Conservation (phyloP, 2,888 invertebrate genomes). For the Cosmia trapezina region DNA sequence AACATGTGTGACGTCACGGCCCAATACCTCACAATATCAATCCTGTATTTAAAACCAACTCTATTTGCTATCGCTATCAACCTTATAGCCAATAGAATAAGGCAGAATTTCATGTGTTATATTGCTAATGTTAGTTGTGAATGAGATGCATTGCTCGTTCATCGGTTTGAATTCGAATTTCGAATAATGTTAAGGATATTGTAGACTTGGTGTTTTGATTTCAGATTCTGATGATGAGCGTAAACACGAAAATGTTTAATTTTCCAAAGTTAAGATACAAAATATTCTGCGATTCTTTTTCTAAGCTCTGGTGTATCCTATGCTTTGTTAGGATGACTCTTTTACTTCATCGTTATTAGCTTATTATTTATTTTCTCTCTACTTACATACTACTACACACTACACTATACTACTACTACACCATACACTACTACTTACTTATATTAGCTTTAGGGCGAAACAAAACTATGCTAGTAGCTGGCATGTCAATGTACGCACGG, state of each 20-base stretch:
- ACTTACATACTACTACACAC: no score
- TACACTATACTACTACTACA: no score
- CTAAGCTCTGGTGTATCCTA: background rate
- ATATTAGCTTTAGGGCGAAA: no score
- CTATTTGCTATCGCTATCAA: constrained; percentile 19
- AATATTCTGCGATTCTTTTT: background rate
- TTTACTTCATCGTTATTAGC: no score
- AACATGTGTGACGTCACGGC: constrained; percentile 75
- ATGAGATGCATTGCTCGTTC: constrained; percentile 72
- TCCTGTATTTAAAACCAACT: constrained; percentile 64
- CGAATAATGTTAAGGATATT: constrained; percentile 66
- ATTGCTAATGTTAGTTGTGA: constrained; percentile 33
- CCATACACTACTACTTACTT: no score
- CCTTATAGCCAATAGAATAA: constrained; percentile 18
- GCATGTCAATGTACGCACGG: no score
- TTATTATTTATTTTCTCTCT: no score
- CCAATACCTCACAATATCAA: constrained; percentile 76
- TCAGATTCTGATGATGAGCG: background rate
- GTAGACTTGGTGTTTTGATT: constrained; percentile 44
- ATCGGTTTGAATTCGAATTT: constrained; percentile 75
- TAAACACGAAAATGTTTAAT: background rate
- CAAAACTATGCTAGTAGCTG: no score
- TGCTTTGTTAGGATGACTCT: background rate
- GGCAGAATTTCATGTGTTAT: constrained; percentile 33
- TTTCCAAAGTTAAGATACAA: background rate